These are phyloP conservation scores for Aplodontia rufa DNA, from an alignment of 2,113 vertebrate species.

Conservation along the genomic window DNA sequence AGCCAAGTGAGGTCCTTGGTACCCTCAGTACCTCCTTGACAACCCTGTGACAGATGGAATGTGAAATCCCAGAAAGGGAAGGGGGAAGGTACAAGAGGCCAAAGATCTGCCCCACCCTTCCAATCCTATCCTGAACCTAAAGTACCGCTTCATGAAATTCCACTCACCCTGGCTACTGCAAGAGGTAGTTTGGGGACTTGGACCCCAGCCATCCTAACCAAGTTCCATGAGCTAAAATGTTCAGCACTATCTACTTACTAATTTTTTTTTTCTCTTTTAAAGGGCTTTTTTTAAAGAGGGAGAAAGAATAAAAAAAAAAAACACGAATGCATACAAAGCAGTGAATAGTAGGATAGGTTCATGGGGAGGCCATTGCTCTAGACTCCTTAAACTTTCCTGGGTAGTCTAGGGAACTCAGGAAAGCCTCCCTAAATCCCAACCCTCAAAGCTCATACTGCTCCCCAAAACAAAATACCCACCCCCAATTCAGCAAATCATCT, in stretches of 20 bases:
- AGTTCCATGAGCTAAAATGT: conserved; percentile 69
- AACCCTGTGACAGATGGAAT: neutral
- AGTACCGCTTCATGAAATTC: neutral
- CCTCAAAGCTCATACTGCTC: neutral
- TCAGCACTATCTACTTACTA: conserved; percentile 62
- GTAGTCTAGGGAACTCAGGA: neutral
- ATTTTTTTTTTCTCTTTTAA: conserved; percentile 49
- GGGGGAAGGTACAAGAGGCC: neutral
- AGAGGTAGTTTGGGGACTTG: conserved; percentile 82
- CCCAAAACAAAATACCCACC: neutral
- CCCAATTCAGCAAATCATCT: neutral
- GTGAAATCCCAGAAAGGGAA: neutral
- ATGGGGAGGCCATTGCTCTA: conserved; percentile 48
- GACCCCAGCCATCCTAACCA: conserved; percentile 70
- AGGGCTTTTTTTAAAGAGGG: neutral
- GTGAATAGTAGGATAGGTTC: conserved; percentile 54
- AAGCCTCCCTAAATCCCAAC: neutral
- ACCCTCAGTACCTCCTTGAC: neutral
- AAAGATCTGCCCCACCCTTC: neutral
- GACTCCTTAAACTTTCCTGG: conserved; percentile 40
- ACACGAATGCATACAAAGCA: conserved; percentile 62
- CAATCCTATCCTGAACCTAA: neutral
- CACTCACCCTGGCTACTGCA: conserved; percentile 56
- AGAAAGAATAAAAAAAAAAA: no score
- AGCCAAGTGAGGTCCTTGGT: neutral